Percentiles rank a stretch among this genome's conserved stretches.
Conservation (phyloP, 2,113 vertebrate genomes). For the Triplophysa rosa region DNA sequence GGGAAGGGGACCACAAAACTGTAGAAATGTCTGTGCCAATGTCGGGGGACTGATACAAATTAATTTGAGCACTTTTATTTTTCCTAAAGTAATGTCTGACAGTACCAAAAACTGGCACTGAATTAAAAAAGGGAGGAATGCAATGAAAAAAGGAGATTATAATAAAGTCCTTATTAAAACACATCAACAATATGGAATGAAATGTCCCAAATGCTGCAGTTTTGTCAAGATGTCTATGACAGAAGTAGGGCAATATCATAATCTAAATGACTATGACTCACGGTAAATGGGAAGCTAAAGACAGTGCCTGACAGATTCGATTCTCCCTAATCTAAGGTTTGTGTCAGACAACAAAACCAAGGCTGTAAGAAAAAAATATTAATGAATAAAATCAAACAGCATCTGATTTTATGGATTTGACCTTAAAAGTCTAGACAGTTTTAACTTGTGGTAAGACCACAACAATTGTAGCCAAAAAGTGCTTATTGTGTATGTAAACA, state of each 20-base stretch:
- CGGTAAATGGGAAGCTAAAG: neutral
- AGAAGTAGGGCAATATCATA: slow-evolving; percentile 27
- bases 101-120: neutral
- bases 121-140: neutral
- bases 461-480: neutral
- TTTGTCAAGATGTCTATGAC: neutral
- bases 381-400: neutral
- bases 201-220: neutral
- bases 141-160: slow-evolving; percentile 11
- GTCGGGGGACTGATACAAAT: neutral
- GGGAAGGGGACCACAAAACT: neutral
- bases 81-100: neutral
- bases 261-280: slow-evolving; percentile 23
- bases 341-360: neutral
- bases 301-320: neutral
- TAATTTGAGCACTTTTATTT: neutral
- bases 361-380: neutral
- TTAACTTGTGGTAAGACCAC: neutral
- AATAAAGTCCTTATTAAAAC: neutral
- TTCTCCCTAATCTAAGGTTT: slow-evolving; percentile 7
- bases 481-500: neutral
- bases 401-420: neutral
- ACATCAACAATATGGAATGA: neutral
- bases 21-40: neutral
- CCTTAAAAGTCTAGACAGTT: neutral